Evolutionary conservation across 2,888 invertebrate genomes (phyloP).

Genomic region (Theodoxus fluviatilis): DNA sequence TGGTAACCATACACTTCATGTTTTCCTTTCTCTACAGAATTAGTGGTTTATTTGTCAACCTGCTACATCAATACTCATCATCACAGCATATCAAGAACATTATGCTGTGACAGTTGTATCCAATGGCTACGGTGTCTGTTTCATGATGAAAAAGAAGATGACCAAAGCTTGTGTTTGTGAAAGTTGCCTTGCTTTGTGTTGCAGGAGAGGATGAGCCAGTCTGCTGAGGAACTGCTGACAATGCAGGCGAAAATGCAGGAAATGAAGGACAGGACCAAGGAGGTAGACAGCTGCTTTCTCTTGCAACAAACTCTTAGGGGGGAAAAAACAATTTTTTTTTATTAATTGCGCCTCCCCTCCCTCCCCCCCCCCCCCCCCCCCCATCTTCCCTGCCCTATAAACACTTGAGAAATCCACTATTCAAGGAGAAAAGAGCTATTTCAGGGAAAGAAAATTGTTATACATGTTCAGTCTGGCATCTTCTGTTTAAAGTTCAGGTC

Average conservation of each 20-base stretch:
- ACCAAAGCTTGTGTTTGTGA: too few relatives aligned
- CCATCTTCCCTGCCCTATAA: not conserved
- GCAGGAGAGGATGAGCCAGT: conserved; percentile 63
- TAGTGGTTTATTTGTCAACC: not conserved
- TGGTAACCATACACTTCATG: too few relatives aligned
- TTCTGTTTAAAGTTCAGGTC: too few relatives aligned
- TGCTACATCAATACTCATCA: not conserved
- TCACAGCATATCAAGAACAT: too few relatives aligned
- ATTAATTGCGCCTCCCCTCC: not conserved
- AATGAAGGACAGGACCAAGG: conserved; percentile 69
- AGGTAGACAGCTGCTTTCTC: conserved; percentile 66
- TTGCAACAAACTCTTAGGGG: not conserved
- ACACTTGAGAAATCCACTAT: too few relatives aligned
- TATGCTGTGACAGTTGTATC: too few relatives aligned
- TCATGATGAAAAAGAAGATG: too few relatives aligned
- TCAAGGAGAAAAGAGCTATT: too few relatives aligned
- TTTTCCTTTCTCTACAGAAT: not conserved
- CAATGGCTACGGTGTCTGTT: too few relatives aligned
- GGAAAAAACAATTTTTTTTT: not conserved
- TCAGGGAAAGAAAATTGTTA: too few relatives aligned
- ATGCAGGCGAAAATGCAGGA: conserved; percentile 66
- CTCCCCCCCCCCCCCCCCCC: not conserved
- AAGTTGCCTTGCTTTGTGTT: conserved; percentile 23
- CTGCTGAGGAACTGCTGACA: conserved; percentile 71
- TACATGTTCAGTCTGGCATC: too few relatives aligned